Evolutionary conservation across 2,797 vertebrate genomes (phyloP), one percentile per base, ranked within the genome.

Genomic region (Passerculus sandwichensis): DNA sequence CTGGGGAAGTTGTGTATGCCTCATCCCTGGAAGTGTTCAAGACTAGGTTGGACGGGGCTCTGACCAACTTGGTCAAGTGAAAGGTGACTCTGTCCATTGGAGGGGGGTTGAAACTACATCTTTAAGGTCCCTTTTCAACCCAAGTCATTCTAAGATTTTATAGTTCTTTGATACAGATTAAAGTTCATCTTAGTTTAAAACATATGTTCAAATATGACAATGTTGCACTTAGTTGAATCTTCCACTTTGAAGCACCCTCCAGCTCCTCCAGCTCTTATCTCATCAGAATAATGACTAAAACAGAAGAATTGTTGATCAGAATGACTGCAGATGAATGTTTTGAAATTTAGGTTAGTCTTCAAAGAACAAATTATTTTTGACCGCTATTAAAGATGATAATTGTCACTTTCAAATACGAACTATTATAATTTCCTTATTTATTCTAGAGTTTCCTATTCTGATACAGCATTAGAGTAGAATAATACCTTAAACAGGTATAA

Each of bases 171-270:
- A 57, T 15, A 29, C 6, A 60, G 38, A 65, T 71, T 59, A 53
- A 91, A 82, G n/a, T 62, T 80, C 20, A 34, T 78, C 30, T 75
- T 66, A 29, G 6, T 87, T 80, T 91, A 87, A 91, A 93, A 85
- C 73, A 78, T 30, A 40, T 36, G 40, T 36, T 36, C 29, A n/a
- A 70, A 62, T 17, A 48, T 34, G 26, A 62, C 7, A 60, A 40
- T 38, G 21, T 14, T 76, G 11, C 30, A 62, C 79, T 89, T 86
- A 82, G 60, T 15, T 81, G 45, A 71, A 61, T 54, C 32, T 86
- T 89, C 38, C 18, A 48, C 80, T 93, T 54, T 44, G 51, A 80
- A 85, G 54, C 16, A 66, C 42, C 21, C 38, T 95, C 30, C 13
- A 94, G 47, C 13, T 61, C 21, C 38, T 95, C 30, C 13, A 94